Conservation (phyloP, 2,113 vertebrate species). For the Cyphomyrus discorhynchus region DNA sequence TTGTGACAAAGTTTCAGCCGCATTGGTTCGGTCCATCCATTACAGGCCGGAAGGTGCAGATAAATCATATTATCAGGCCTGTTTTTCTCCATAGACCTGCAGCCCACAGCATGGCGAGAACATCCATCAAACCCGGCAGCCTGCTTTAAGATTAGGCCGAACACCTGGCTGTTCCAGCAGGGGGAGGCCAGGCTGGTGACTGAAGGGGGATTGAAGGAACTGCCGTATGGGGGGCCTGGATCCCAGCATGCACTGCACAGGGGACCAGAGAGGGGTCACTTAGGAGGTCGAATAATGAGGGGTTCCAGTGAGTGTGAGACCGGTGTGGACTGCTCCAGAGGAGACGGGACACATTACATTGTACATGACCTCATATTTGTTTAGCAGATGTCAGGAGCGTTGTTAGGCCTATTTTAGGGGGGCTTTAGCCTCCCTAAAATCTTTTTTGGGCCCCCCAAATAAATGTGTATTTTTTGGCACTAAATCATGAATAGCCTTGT, state of each 20-base stretch:
- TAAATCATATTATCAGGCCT: constrained; percentile 13
- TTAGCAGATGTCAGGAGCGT: neutral
- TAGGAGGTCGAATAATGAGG: neutral
- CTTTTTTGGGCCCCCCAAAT: too few species aligned
- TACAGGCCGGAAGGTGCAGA: constrained; percentile 16
- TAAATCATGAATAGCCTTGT: too few species aligned
- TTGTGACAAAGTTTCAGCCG: constrained; percentile 2
- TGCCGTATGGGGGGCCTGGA: neutral
- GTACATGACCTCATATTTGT: neutral
- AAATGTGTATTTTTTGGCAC: too few species aligned
- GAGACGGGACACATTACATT: neutral
- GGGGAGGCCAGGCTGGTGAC: neutral
- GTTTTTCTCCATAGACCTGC: constrained; percentile 11
- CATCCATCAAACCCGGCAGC: constrained; percentile 13
- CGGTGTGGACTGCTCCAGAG: neutral
- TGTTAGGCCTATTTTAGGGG: too few species aligned
- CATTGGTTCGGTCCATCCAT: neutral
- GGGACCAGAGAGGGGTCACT: neutral
- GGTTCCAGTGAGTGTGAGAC: neutral
- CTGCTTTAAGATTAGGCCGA: neutral
- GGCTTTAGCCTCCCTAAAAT: too few species aligned
- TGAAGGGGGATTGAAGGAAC: neutral
- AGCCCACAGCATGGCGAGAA: neutral
- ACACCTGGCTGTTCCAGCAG: constrained; percentile 3
- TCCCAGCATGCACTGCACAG: neutral